phyloP scores from a whole-genome alignment of 2,888 invertebrate genomes.

The Unio delphinus region DNA sequence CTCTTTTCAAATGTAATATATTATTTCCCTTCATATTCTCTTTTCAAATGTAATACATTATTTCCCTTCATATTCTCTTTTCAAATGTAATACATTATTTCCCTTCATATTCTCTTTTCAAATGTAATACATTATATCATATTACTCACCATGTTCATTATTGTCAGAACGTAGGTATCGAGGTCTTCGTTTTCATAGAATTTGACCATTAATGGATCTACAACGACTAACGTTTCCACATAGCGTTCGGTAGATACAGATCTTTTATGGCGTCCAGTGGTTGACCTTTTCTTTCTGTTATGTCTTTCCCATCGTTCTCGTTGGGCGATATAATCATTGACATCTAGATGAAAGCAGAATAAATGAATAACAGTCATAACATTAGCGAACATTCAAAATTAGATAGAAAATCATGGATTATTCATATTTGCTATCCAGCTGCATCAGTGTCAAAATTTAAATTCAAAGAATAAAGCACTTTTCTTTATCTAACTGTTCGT shows the following conservation, averaged over 20 bases:
- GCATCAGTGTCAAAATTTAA: no score
- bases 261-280: constrained; percentile 50
- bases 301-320: constrained; percentile 56
- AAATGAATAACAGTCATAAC: neutral
- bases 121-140: neutral
- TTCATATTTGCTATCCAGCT: no score
- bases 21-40: no score
- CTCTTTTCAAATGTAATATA: no score
- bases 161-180: constrained; percentile 88
- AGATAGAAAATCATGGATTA: no score
- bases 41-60: no score
- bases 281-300: constrained; percentile 13
- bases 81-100: neutral
- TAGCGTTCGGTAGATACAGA: constrained; percentile 71
- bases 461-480: no score
- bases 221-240: constrained; percentile 90
- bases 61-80: no score
- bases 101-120: neutral
- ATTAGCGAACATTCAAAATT: no score
- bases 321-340: constrained; percentile 8
- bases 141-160: constrained; percentile 88
- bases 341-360: constrained; percentile 20
- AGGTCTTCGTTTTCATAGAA: constrained; percentile 87
- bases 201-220: constrained; percentile 88
- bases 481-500: no score